Evolutionary conservation across 92 coral and sea anemone species (phyloP), one percentile per base, ranked within the genome.

Genomic region (Actinernus sp.): DNA sequence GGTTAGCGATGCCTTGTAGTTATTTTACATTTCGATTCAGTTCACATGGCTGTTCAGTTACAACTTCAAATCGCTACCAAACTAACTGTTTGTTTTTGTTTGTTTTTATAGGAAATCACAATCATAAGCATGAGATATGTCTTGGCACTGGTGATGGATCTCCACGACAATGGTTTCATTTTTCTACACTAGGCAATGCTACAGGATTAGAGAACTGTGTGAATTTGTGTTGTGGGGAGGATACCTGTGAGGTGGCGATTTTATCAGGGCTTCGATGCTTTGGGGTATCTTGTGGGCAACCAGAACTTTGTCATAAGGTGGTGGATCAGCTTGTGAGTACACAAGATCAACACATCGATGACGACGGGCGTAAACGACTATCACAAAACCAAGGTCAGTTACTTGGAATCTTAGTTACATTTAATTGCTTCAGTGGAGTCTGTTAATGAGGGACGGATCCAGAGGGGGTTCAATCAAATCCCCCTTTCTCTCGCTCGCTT

Each of bases 261-360:
- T 33, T 70, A 31, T 79, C 83, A 29, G 85, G 79, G 20, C 38
- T 52, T 44, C 63, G 71, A 26, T 85, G 91, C 55, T 85, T 63
- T 78, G 91, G 91, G 3, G 79, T 85, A n/a, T 60, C 91, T 3
- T 85, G 91, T 45, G 34, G 58, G 37, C 33, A 50, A 12, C 86
- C 73, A 3, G 69, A 72, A 43, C 52, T 85, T 7, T 85, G 91
- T 26, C 91, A 78, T 38, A 64, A 26, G 25, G 61, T 85, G 40
- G 54, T 81, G 47, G 91, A 85, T 48, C 76, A 66, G 27, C 54
- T 85, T 65, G 55, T 85, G n/a, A 56, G 61, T 41, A 58, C 58
- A 23, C 78, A 69, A 26, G 85, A 77, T 47, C 81, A 61, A 26
- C 76, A 74, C 43, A 11, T 53, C 49, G 49, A 65, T 65, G 55